A percentile compares a stretch with the other conserved stretches of the same genome.
phyloP scores from a whole-genome alignment of 2,797 vertebrate genomes.

The Rhinoraja longicauda region DNA sequence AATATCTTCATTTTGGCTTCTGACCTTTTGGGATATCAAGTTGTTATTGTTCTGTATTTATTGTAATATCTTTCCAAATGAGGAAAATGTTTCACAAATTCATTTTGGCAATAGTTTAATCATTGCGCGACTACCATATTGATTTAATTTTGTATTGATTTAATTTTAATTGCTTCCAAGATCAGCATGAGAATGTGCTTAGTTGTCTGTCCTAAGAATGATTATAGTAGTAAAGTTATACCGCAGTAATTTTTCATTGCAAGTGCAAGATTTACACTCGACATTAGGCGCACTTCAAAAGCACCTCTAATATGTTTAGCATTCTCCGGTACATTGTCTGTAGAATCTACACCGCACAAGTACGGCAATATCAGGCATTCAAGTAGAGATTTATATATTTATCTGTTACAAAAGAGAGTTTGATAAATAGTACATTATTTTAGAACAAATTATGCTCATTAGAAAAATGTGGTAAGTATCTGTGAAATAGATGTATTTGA shows the following conservation, averaged over 20 bases:
- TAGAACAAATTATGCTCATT: neutral
- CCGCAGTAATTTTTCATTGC: slow-evolving; percentile 34
- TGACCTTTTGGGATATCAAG: slow-evolving; percentile 29
- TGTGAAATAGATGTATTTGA: neutral
- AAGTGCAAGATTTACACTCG: slow-evolving; percentile 21
- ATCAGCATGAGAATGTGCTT: slow-evolving; percentile 22
- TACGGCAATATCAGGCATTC: neutral
- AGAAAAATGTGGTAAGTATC: neutral
- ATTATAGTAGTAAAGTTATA: slow-evolving; percentile 31
- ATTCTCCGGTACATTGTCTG: neutral
- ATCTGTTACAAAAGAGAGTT: neutral
- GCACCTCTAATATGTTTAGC: neutral
- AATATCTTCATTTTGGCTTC: slow-evolving; percentile 4
- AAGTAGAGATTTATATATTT: neutral
- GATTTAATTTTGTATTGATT: slow-evolving; percentile 38
- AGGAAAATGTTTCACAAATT: slow-evolving; percentile 35
- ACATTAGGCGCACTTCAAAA: slow-evolving; percentile 32
- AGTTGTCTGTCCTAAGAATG: slow-evolving; percentile 32
- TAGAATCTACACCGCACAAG: neutral
- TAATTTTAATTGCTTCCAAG: slow-evolving; percentile 36
- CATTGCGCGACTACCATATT: slow-evolving; percentile 25
- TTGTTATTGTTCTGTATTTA: slow-evolving; percentile 30
- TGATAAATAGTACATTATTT: neutral
- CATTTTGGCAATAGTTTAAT: slow-evolving; percentile 37
- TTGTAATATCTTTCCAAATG: slow-evolving; percentile 24